phyloP scores from a whole-genome alignment of 2,113 vertebrate genomes.

The Ochotona curzoniae region DNA sequence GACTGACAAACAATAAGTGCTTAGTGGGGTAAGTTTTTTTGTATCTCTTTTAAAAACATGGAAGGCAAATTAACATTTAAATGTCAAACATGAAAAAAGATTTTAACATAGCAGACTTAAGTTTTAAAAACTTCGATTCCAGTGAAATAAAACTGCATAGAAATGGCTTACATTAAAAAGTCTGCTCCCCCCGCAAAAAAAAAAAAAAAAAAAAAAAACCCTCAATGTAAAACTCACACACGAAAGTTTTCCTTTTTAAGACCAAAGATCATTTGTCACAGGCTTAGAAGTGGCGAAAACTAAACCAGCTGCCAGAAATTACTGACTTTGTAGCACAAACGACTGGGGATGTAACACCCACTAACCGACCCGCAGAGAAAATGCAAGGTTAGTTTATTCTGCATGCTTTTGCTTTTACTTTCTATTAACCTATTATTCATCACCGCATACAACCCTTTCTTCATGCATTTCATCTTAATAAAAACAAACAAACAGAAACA shows the following conservation, averaged over 20 bases:
- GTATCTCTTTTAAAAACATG: conserved; percentile 42
- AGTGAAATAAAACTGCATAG: conserved; percentile 66
- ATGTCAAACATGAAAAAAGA: conserved; percentile 52
- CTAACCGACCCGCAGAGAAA: conserved; percentile 59
- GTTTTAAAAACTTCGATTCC: conserved; percentile 52
- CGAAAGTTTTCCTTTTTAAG: conserved; percentile 49
- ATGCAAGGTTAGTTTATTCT: conserved; percentile 64
- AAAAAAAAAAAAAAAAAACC: conserved; percentile 47
- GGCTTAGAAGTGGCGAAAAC: conserved; percentile 73
- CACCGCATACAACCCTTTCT: conserved; percentile 59
- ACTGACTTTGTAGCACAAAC: conserved; percentile 65
- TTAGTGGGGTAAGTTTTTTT: background rate
- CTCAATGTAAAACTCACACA: conserved; percentile 51
- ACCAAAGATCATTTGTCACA: conserved; percentile 42
- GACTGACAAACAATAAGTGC: background rate
- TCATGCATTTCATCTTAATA: conserved; percentile 50
- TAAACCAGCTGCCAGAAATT: conserved; percentile 57
- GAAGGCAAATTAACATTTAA: conserved; percentile 55
- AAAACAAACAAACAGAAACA: background rate
- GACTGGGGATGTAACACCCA: conserved; percentile 65
- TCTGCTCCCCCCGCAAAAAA: no score
- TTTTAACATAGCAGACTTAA: conserved; percentile 12
- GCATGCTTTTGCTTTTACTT: conserved; percentile 58
- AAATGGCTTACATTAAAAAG: conserved; percentile 26
- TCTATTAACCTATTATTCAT: conserved; percentile 58